Percentiles rank a stretch among this genome's conserved stretches.
Evolutionary conservation across 2,113 vertebrate genomes (phyloP).

Genomic region (Rhineura floridana): DNA sequence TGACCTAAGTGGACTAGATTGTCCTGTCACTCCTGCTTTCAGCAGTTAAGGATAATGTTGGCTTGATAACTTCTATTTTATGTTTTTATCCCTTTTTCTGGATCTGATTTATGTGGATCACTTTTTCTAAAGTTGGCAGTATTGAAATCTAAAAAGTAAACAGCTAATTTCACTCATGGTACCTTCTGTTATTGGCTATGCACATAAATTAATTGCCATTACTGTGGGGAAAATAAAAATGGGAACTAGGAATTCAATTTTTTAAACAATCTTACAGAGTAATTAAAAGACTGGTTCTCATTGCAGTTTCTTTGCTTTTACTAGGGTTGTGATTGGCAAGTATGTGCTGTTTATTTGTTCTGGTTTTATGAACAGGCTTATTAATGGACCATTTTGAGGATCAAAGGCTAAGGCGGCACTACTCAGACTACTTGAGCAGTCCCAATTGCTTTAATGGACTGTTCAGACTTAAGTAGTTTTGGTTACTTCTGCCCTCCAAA

Average conservation of each 20-base stretch:
- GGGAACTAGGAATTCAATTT: background rate
- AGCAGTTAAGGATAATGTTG: background rate
- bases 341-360: background rate
- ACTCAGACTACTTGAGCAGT: background rate
- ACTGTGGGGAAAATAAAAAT: background rate
- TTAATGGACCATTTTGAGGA: no score
- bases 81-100: background rate
- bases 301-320: background rate
- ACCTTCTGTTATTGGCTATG: background rate
- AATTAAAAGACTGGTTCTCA: background rate
- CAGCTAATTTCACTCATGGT: background rate
- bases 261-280: background rate
- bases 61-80: background rate
- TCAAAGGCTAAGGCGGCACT: background rate
- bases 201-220: background rate
- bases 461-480: background rate
- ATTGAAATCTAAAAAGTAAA: background rate
- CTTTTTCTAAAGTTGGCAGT: background rate
- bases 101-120: background rate
- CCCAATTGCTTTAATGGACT: background rate
- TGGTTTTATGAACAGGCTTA: background rate
- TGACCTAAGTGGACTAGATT: background rate
- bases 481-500: background rate
- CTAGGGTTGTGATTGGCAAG: background rate
- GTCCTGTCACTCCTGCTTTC: background rate